Evolutionary conservation across 2,797 vertebrate genomes (phyloP).

Genomic region (Lacerta viridis): DNA sequence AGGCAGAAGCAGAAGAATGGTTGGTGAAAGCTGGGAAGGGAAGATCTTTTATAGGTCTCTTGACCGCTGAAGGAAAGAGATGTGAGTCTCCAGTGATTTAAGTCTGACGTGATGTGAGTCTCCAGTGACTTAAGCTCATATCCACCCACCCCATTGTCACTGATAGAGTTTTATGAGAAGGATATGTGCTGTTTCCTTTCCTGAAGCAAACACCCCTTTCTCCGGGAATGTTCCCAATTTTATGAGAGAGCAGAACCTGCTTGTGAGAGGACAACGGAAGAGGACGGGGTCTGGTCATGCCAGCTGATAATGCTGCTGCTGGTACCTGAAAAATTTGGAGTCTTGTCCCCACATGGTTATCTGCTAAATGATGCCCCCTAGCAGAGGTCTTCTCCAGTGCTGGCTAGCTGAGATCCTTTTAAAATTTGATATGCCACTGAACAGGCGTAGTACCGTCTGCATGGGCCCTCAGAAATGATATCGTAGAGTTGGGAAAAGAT

Average conservation of each 20-base stretch:
- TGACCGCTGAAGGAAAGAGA: background rate
- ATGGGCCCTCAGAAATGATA: too few species aligned
- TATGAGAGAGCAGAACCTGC: background rate
- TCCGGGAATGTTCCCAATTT: background rate
- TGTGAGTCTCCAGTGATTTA: background rate
- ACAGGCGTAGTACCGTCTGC: too few species aligned
- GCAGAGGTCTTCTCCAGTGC: too few species aligned
- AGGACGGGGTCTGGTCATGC: background rate
- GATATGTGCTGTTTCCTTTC: background rate
- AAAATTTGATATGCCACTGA: too few species aligned
- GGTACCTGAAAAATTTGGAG: too few species aligned
- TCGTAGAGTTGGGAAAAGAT: too few species aligned
- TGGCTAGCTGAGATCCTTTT: too few species aligned
- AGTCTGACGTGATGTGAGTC: background rate
- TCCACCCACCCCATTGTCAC: constrained; percentile 4
- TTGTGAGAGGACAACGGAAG: background rate
- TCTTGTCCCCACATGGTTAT: too few species aligned
- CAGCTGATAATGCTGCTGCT: too few species aligned
- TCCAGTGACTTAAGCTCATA: background rate
- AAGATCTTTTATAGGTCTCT: constrained; percentile 8
- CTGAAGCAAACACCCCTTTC: background rate
- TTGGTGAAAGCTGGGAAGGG: background rate
- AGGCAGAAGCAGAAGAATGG: background rate
- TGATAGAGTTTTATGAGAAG: background rate
- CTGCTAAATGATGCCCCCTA: too few species aligned